Evolutionary conservation across 2,888 invertebrate genomes (phyloP).

Genomic region (Tethea ocularis): DNA sequence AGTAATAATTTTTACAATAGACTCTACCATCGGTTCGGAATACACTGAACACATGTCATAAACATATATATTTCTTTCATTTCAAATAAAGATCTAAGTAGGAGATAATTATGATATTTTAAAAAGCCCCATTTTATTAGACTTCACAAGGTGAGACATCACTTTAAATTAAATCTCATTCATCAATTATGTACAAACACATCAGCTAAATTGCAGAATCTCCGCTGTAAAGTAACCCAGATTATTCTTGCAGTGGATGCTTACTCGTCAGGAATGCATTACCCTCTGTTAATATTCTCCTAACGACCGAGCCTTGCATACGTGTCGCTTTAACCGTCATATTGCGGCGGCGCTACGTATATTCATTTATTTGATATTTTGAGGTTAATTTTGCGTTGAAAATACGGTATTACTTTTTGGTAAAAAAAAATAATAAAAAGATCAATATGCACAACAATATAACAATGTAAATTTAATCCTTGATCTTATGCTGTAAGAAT

Average conservation of each 20-base stretch:
- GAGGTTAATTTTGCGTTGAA: not conserved
- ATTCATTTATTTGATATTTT: not conserved
- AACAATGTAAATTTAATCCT: too few species aligned
- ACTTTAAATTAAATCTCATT: too few species aligned
- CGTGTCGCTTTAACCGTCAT: not conserved
- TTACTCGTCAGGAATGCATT: constrained; percentile 44
- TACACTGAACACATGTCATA: too few species aligned
- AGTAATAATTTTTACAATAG: too few species aligned
- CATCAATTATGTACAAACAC: not conserved
- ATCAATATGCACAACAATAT: too few species aligned
- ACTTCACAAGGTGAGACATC: too few species aligned
- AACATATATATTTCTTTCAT: too few species aligned
- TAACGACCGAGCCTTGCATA: constrained; percentile 19
- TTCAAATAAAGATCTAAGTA: too few species aligned
- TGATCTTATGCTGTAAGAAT: too few species aligned
- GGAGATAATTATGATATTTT: too few species aligned
- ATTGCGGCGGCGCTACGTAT: not conserved
- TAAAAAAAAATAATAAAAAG: not conserved
- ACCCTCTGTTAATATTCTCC: constrained; percentile 25
- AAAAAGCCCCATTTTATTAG: too few species aligned
- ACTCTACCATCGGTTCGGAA: too few species aligned
- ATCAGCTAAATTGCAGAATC: not conserved
- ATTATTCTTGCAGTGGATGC: not conserved
- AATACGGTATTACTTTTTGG: not conserved
- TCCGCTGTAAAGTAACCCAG: not conserved